Percentiles rank a stretch among this genome's conserved stretches.
phyloP scores from a whole-genome alignment of 2,113 vertebrate species.

The Melanotaenia duboulayi region DNA sequence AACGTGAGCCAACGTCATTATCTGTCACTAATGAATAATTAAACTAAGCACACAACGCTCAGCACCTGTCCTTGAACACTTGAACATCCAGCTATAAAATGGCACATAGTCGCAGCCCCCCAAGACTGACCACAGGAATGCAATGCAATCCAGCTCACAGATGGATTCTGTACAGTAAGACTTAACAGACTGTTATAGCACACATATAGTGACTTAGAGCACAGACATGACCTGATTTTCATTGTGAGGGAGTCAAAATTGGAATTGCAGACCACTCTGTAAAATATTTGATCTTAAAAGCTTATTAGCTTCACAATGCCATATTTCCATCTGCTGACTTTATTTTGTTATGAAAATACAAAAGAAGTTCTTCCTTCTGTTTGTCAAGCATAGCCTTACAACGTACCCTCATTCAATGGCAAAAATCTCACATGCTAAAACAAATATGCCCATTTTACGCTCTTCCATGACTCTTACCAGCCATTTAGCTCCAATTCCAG shows the following conservation, averaged over 20 bases:
- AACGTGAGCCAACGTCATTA: constrained; percentile 33
- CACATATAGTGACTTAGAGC: constrained; percentile 45
- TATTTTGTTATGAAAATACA: constrained; percentile 7
- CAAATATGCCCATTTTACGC: constrained; percentile 27
- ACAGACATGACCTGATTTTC: constrained; percentile 50
- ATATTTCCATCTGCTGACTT: background rate
- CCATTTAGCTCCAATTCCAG: constrained; percentile 93
- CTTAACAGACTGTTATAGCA: constrained; percentile 52
- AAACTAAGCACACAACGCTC: constrained; percentile 30
- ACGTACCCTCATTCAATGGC: constrained; percentile 45
- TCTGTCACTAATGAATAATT: constrained; percentile 55
- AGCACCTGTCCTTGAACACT: constrained; percentile 69
- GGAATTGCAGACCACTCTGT: constrained; percentile 19
- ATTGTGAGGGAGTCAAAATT: constrained; percentile 34
- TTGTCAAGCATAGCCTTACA: constrained; percentile 45
- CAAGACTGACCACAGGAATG: constrained; percentile 70
- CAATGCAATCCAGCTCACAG: constrained; percentile 59
- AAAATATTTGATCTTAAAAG: constrained; percentile 14
- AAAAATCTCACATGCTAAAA: constrained; percentile 16
- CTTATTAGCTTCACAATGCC: background rate
- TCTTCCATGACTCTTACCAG: constrained; percentile 84
- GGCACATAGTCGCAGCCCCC: constrained; percentile 41
- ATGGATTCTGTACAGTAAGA: constrained; percentile 66
- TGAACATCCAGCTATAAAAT: constrained; percentile 47
- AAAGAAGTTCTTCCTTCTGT: constrained; percentile 24